Conservation (phyloP, 1,140 invertebrate genomes). For the Ptiloglossa arizonensis region DNA sequence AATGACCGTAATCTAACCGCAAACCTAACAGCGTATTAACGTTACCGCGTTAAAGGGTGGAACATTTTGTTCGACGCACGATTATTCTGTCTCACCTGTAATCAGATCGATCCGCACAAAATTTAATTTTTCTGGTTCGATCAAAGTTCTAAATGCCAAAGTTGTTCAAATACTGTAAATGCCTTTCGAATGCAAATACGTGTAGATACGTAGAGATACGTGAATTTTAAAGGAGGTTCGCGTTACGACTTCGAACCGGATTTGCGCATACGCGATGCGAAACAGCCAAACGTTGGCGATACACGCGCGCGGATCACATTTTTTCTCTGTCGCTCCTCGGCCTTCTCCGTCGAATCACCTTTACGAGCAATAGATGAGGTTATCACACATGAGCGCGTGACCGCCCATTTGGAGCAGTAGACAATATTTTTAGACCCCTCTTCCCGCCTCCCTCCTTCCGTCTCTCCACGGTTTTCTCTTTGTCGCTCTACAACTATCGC, state of each 20-base stretch:
- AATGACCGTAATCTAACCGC: too few relatives aligned
- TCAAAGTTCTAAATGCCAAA: too few relatives aligned
- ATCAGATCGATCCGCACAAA: too few relatives aligned
- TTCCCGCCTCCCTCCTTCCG: constrained; percentile 29
- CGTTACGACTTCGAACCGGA: background rate
- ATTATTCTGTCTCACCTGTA: too few relatives aligned
- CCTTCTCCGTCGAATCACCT: constrained; percentile 52
- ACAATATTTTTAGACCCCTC: constrained; percentile 72
- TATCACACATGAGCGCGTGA: constrained; percentile 73
- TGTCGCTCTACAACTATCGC: constrained; percentile 8
- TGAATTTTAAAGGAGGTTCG: too few relatives aligned
- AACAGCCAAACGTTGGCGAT: background rate
- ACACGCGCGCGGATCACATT: constrained; percentile 1
- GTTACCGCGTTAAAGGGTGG: too few relatives aligned
- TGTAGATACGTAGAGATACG: too few relatives aligned
- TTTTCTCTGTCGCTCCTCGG: constrained; percentile 11
- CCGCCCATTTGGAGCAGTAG: constrained; percentile 73
- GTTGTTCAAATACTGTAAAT: too few relatives aligned
- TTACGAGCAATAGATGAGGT: constrained; percentile 65
- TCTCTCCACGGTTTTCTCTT: constrained; percentile 15
- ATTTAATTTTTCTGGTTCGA: too few relatives aligned
- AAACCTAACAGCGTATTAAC: too few relatives aligned
- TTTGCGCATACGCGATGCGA: background rate
- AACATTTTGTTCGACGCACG: too few relatives aligned
- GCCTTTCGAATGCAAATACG: too few relatives aligned